Evolutionary conservation across 2,113 vertebrate species (phyloP).

Genomic region (Pedionomus torquatus): DNA sequence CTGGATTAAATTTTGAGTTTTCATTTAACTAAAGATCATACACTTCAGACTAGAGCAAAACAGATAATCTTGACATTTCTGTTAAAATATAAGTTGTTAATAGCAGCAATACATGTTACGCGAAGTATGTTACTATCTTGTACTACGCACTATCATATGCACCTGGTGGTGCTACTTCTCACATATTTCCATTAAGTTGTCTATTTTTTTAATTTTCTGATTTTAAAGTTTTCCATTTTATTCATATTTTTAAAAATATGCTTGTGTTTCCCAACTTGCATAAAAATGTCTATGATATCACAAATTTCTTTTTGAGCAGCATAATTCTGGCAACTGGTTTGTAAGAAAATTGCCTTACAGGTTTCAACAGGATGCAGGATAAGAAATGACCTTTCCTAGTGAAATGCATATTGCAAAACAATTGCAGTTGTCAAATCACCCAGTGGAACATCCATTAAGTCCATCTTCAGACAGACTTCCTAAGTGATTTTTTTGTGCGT

Average conservation of each 20-base stretch:
- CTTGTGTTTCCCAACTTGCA: not conserved
- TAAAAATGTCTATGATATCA: not conserved
- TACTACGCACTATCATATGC: not conserved
- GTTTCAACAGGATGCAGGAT: constrained; percentile 33
- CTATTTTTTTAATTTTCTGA: not conserved
- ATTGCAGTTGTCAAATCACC: not conserved
- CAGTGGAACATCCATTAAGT: constrained; percentile 22
- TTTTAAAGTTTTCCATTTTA: not conserved
- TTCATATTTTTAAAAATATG: not conserved
- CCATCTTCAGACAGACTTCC: constrained; percentile 40
- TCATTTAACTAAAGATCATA: not conserved
- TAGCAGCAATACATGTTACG: not conserved
- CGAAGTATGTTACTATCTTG: not conserved
- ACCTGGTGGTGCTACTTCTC: not conserved
- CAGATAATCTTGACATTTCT: not conserved
- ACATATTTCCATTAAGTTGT: not conserved
- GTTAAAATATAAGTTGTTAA: not conserved
- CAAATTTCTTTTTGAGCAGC: not conserved
- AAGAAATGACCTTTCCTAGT: constrained; percentile 54
- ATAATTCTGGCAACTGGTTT: not conserved
- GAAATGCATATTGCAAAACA: constrained; percentile 56
- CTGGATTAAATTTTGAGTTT: not conserved
- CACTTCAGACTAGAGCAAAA: not conserved
- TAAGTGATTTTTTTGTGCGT: not conserved
- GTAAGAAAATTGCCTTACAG: not conserved